phyloP scores from a whole-genome alignment of 2,888 invertebrate genomes.

The Aplocera efformata region DNA sequence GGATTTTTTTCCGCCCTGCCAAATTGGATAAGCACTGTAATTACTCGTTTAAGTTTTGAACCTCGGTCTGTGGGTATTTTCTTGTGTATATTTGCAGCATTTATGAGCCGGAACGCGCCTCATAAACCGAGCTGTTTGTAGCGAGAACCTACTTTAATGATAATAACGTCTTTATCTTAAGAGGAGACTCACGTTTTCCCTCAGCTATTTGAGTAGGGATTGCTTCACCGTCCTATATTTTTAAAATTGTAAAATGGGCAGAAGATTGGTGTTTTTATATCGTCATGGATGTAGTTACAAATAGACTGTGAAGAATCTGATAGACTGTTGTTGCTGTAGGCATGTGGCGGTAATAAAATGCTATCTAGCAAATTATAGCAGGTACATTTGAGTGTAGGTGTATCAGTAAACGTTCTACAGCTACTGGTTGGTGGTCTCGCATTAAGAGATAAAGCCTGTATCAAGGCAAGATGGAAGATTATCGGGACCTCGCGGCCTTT shows the following conservation, averaged over 20 bases:
- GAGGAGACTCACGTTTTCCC: slow-evolving; percentile 28
- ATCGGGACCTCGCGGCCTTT: slow-evolving; percentile 25
- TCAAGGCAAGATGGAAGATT: slow-evolving; percentile 31
- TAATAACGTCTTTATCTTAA: slow-evolving; percentile 34
- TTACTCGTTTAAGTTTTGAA: slow-evolving; percentile 68
- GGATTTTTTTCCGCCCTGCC: slow-evolving; percentile 74
- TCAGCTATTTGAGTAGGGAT: slow-evolving; percentile 23
- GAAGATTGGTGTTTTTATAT: slow-evolving; percentile 17
- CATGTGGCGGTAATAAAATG: not conserved
- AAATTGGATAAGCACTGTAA: slow-evolving; percentile 79
- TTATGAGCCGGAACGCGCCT: slow-evolving; percentile 57
- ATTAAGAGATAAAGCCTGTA: slow-evolving; percentile 31
- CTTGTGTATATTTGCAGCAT: slow-evolving; percentile 50
- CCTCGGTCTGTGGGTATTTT: slow-evolving; percentile 58
- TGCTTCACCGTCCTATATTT: slow-evolving; percentile 27
- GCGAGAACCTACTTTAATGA: slow-evolving; percentile 36
- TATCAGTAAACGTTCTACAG: slow-evolving; percentile 12
- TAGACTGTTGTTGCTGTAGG: too few relatives aligned
- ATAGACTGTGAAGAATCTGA: too few relatives aligned
- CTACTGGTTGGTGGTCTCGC: slow-evolving; percentile 25
- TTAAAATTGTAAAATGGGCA: slow-evolving; percentile 20
- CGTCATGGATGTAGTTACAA: slow-evolving; percentile 3
- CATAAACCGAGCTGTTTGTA: slow-evolving; percentile 29
- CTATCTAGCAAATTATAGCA: not conserved
- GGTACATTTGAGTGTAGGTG: slow-evolving; percentile 8